A percentile compares a stretch with the other conserved stretches of the same genome.
These are phyloP conservation scores for Calephelis perditalis DNA, from an alignment of 2,888 invertebrate species.

Conservation along the genomic window DNA sequence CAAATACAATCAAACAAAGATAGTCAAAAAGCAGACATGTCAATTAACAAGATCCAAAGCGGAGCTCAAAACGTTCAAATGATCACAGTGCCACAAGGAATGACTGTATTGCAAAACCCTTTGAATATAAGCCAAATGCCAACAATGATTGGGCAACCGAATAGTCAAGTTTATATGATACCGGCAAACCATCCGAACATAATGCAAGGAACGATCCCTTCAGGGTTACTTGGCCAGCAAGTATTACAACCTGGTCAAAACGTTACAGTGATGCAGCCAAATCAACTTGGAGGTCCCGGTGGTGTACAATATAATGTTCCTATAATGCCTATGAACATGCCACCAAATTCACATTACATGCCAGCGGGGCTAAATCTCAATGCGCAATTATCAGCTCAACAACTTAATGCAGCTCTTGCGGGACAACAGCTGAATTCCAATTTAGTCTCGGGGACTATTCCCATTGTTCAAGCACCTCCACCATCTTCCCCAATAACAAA, in stretches of 20 bases:
- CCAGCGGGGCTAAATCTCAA: slow-evolving; percentile 61
- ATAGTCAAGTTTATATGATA: slow-evolving; percentile 71
- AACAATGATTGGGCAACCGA: slow-evolving; percentile 58
- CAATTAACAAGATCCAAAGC: slow-evolving; percentile 53
- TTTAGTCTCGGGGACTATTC: slow-evolving; percentile 53
- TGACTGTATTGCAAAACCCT: slow-evolving; percentile 68
- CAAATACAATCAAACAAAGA: slow-evolving; percentile 65
- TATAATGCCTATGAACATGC: slow-evolving; percentile 67
- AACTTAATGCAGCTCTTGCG: slow-evolving; percentile 62
- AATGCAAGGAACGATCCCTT: slow-evolving; percentile 52
- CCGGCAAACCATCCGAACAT: slow-evolving; percentile 61
- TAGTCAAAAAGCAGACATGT: slow-evolving; percentile 57
- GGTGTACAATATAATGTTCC: slow-evolving; percentile 68
- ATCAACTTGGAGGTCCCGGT: slow-evolving; percentile 60
- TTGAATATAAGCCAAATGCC: slow-evolving; percentile 63
- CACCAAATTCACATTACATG: slow-evolving; percentile 60
- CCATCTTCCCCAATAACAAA: slow-evolving; percentile 50
- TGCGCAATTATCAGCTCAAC: slow-evolving; percentile 64
- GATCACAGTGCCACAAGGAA: slow-evolving; percentile 69
- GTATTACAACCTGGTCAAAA: slow-evolving; percentile 63
- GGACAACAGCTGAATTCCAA: slow-evolving; percentile 59
- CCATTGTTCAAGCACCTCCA: slow-evolving; percentile 60
- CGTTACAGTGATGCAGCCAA: slow-evolving; percentile 69
- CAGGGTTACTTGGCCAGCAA: slow-evolving; percentile 58
- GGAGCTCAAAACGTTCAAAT: slow-evolving; percentile 66